Evolutionary conservation across 2,888 invertebrate genomes (phyloP), one percentile per base, ranked within the genome.

Genomic region (Sphinx pinastri): DNA sequence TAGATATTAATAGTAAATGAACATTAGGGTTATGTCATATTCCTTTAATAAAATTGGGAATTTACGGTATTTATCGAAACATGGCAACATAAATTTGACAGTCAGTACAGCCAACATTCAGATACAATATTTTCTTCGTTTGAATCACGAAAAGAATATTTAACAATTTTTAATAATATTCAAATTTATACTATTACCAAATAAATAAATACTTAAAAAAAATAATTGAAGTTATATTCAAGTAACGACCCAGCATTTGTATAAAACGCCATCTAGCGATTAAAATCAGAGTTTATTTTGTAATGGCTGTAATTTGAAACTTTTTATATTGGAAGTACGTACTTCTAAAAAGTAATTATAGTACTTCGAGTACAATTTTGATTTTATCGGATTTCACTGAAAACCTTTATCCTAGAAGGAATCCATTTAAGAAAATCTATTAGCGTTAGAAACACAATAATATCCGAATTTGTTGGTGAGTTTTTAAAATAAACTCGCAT

Each of bases 31-130:
- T 1, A n/a, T n/a, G 10, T 52, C 13, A 14, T 52, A 52, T 14
- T 52, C 2, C 0, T n/a, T n/a, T 14, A 14, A 55, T 5, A 25
- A 55, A 19, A 55, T 55, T 25, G 3, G 55, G 2, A 10, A 16
- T 0, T 12, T 55, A 25, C 19, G n/a, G 45, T 45, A 11, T 60
- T 38, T 38, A 0, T n/a, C 7, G 14, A 60, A 3, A 11, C 11
- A 14, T 60, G 60, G 38, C 60, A 60, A 45, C 60, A 60, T n/a
- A 45, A n/a, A 8, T 11, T 45, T 58, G n/a, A 14, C n/a, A 58
- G 14, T 31, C 58, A 58, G 58, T 58, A 8, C 10, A 14, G 2
- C 58, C 58, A 58, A 58, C 38, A 58, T 58, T 25, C 31, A 58
- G 1, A 58, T 31, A 58, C 3, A 58, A 58, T 13, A 13, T 31